phyloP scores from a whole-genome alignment of 1,140 invertebrate species.

The Ceratitis capitata region DNA sequence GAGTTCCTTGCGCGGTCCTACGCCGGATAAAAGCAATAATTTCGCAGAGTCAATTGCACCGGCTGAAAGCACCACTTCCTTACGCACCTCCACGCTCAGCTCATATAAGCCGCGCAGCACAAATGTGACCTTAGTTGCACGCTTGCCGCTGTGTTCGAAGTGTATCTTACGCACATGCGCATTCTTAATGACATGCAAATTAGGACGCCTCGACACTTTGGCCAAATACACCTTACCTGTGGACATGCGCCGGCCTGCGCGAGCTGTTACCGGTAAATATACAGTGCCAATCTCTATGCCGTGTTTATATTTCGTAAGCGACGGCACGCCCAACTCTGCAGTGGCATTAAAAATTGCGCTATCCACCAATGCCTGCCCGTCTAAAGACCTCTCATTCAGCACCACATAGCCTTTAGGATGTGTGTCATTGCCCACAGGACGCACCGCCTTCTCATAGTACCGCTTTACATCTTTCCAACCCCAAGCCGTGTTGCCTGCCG shows the following conservation, averaged over 20 bases:
- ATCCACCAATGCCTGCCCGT: constrained; percentile 56
- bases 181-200: constrained; percentile 75
- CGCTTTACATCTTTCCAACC: constrained; percentile 55
- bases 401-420: constrained; percentile 37
- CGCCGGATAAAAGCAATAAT: constrained; percentile 85
- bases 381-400: constrained; percentile 47
- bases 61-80: constrained; percentile 80
- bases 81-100: constrained; percentile 73
- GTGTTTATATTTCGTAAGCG: constrained; percentile 50
- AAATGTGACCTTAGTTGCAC: constrained; percentile 56
- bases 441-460: constrained; percentile 51
- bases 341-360: constrained; percentile 45
- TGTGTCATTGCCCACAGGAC: constrained; percentile 18
- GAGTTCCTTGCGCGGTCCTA: constrained; percentile 54
- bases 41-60: constrained; percentile 84
- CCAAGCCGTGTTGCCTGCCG: constrained; percentile 65
- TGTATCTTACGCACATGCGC: constrained; percentile 70
- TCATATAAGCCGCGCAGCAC: constrained; percentile 60
- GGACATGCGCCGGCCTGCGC: constrained; percentile 63
- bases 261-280: not conserved
- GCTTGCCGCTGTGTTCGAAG: constrained; percentile 66
- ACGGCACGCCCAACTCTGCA: constrained; percentile 48
- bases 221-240: constrained; percentile 57
- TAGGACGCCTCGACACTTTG: constrained; percentile 58
- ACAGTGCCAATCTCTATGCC: constrained; percentile 67